phyloP scores from a whole-genome alignment of 2,888 invertebrate genomes.

The Anagyrus pseudococci region DNA sequence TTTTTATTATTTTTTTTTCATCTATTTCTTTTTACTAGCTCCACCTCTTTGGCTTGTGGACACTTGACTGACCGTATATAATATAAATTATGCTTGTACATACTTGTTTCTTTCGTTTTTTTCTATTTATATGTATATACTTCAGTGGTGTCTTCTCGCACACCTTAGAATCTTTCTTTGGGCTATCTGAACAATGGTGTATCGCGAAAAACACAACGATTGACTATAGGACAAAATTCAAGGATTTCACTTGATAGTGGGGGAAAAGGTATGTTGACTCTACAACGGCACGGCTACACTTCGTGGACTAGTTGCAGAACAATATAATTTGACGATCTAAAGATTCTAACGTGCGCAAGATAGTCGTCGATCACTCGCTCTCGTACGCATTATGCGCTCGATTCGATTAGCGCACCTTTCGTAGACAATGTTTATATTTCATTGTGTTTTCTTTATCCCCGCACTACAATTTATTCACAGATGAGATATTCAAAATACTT shows the following conservation, averaged over 20 bases:
- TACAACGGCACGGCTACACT: too few species aligned
- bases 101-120: slow-evolving; percentile 33
- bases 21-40: slow-evolving; percentile 51
- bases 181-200: too few species aligned
- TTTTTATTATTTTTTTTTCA: too few species aligned
- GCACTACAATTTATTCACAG: too few species aligned
- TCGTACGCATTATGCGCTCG: slow-evolving; percentile 16
- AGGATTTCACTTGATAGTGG: too few species aligned
- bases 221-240: background rate
- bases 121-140: slow-evolving; percentile 13
- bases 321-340: too few species aligned
- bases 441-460: too few species aligned
- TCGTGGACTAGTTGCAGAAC: too few species aligned
- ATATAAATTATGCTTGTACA: slow-evolving; percentile 47
- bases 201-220: too few species aligned
- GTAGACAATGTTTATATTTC: too few species aligned
- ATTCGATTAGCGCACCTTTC: slow-evolving; percentile 14
- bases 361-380: slow-evolving; percentile 16
- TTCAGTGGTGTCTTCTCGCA: slow-evolving; percentile 16
- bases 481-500: too few species aligned
- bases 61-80: slow-evolving; percentile 54
- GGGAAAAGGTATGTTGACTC: too few species aligned
- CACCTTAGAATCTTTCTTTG: slow-evolving; percentile 34
- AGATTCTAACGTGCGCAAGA: slow-evolving; percentile 27
- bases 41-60: slow-evolving; percentile 61